Conservation (phyloP, 2,113 vertebrate genomes). For the Oreochromis niloticus region DNA sequence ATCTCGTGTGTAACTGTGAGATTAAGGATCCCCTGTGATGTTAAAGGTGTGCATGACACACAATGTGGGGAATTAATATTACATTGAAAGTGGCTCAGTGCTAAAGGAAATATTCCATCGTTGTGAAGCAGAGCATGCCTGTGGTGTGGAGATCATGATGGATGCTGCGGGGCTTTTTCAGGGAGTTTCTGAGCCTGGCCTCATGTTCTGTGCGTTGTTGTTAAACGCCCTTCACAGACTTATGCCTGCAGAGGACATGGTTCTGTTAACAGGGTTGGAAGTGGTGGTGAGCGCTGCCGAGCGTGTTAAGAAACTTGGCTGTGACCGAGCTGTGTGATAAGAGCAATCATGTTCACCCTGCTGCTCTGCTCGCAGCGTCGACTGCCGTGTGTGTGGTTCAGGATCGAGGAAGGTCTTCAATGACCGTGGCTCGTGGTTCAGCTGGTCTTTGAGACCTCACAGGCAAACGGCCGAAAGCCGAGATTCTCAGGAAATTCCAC, state of each 20-base stretch:
- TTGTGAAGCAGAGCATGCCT: neutral
- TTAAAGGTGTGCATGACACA: no score
- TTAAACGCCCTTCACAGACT: neutral
- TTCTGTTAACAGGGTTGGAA: neutral
- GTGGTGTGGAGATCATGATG: neutral
- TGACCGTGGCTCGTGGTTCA: neutral
- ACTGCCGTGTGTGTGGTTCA: neutral
- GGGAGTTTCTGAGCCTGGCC: neutral
- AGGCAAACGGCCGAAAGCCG: rapidly evolving
- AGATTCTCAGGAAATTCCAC: neutral
- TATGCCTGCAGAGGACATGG: neutral
- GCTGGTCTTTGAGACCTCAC: neutral
- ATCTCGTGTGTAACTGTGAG: no score
- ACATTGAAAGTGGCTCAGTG: no score
- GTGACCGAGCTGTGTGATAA: neutral
- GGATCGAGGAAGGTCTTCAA: neutral
- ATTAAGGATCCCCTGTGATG: no score
- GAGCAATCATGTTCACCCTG: neutral
- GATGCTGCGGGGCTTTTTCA: rapidly evolving
- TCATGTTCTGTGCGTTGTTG: neutral
- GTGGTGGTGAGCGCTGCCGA: neutral
- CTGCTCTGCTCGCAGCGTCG: neutral
- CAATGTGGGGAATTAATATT: no score
- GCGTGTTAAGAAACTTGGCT: neutral
- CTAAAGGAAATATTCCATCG: neutral